A percentile compares a stretch with the other conserved stretches of the same genome.
Evolutionary conservation across 2,797 vertebrate species (phyloP).

Genomic region (Calcarius lapponicus): DNA sequence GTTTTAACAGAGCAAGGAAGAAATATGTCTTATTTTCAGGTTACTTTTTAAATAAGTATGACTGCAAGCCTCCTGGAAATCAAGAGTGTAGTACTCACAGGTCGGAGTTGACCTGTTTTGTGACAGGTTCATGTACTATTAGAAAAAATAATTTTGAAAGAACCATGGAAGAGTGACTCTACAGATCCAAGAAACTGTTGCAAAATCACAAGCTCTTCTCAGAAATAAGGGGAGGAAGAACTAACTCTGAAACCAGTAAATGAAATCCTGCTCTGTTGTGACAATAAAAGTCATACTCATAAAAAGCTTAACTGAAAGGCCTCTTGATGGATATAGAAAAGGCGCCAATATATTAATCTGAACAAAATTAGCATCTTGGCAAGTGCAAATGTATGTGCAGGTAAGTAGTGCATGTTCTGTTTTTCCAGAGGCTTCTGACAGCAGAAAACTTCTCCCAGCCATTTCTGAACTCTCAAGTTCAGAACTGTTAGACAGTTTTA

Average conservation of each 20-base stretch:
- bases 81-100: neutral
- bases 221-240: neutral
- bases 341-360: neutral
- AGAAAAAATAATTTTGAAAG: neutral
- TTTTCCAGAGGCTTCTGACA: neutral
- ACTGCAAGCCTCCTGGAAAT: neutral
- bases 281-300: neutral
- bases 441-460: neutral
- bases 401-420: neutral
- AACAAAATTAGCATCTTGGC: neutral
- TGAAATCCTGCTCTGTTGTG: neutral
- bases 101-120: neutral
- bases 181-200: neutral
- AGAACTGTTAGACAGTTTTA: neutral
- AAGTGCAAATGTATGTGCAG: neutral
- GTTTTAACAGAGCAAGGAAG: neutral
- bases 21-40: neutral
- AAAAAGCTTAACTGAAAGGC: neutral
- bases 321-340: neutral
- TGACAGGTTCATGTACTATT: neutral
- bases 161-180: neutral
- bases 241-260: neutral
- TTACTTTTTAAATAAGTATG: neutral
- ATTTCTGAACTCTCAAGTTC: neutral
- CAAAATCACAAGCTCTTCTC: neutral